phyloP scores from a whole-genome alignment of 2,113 vertebrate species.

The Garra rufa region DNA sequence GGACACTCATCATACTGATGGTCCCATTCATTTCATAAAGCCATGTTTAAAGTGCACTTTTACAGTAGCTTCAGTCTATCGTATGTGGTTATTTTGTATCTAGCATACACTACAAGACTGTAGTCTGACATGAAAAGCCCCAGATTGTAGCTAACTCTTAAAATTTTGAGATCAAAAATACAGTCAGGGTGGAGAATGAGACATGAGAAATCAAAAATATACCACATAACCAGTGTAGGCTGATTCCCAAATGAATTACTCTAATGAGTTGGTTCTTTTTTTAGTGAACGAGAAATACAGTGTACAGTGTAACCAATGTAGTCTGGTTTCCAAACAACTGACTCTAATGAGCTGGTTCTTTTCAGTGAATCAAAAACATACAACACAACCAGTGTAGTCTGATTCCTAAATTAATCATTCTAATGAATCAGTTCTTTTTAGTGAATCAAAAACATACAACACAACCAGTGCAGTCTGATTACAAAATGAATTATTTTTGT shows the following conservation, averaged over 20 bases:
- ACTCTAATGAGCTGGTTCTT: background rate
- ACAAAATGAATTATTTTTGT: background rate
- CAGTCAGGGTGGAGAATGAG: background rate
- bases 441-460: background rate
- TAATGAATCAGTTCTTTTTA: background rate
- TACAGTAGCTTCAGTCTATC: background rate
- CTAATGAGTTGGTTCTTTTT: background rate
- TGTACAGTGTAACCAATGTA: background rate
- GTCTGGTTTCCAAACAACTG: background rate
- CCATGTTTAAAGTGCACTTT: background rate
- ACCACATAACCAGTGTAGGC: background rate
- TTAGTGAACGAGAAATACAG: background rate
- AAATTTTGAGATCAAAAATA: background rate
- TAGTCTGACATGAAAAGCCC: background rate
- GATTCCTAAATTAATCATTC: background rate
- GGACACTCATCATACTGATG: background rate
- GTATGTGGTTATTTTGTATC: background rate
- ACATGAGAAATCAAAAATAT: background rate
- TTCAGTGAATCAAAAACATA: background rate
- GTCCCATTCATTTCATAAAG: slow-evolving; percentile 2
- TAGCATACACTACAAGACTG: background rate
- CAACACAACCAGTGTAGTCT: background rate
- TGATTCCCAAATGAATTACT: background rate
- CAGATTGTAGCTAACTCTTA: background rate
- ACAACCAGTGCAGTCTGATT: background rate